A percentile compares a stretch with the other conserved stretches of the same genome.
phyloP scores from a whole-genome alignment of 2,113 vertebrate species.

The Hypanus sabinus region DNA sequence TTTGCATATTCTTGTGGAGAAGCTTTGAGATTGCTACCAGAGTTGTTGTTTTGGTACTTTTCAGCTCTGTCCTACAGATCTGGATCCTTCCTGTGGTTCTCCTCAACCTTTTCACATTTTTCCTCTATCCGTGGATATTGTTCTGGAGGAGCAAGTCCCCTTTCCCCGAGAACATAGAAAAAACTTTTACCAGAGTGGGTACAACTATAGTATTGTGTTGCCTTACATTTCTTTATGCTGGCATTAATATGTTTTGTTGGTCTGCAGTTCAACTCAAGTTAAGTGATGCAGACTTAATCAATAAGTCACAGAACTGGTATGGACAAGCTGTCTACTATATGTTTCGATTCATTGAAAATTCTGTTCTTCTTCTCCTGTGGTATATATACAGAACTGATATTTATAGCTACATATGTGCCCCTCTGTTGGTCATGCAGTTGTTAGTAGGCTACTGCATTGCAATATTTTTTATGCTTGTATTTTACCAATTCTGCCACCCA shows the following conservation, averaged over 20 bases:
- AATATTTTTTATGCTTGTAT: slow-evolving; percentile 88
- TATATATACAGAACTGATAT: slow-evolving; percentile 77
- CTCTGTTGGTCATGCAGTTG: slow-evolving; percentile 74
- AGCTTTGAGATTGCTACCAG: slow-evolving; percentile 90
- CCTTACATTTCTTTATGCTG: slow-evolving; percentile 87
- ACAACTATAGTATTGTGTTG: slow-evolving; percentile 83
- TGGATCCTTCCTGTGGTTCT: slow-evolving; percentile 77
- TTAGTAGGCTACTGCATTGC: slow-evolving; percentile 72
- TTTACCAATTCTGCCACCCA: slow-evolving; percentile 91
- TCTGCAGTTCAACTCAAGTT: slow-evolving; percentile 87
- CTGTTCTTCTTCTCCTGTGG: slow-evolving; percentile 80
- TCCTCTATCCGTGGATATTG: slow-evolving; percentile 79
- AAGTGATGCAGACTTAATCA: slow-evolving; percentile 82
- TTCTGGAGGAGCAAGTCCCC: slow-evolving; percentile 86
- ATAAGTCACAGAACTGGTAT: slow-evolving; percentile 88
- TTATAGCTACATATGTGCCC: slow-evolving; percentile 73
- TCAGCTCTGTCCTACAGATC: slow-evolving; percentile 81
- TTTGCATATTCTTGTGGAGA: slow-evolving; percentile 90
- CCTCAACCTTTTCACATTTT: slow-evolving; percentile 77
- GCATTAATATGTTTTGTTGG: slow-evolving; percentile 99
- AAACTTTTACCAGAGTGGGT: slow-evolving; percentile 78
- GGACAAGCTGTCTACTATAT: slow-evolving; percentile 77
- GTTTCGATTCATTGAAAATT: slow-evolving; percentile 82
- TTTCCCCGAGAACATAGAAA: slow-evolving; percentile 90
- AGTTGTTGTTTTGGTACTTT: slow-evolving; percentile 82